Percentiles rank a stretch among this genome's conserved stretches.
phyloP scores from a whole-genome alignment of 1,140 invertebrate genomes.

The Apolygus lucorum region DNA sequence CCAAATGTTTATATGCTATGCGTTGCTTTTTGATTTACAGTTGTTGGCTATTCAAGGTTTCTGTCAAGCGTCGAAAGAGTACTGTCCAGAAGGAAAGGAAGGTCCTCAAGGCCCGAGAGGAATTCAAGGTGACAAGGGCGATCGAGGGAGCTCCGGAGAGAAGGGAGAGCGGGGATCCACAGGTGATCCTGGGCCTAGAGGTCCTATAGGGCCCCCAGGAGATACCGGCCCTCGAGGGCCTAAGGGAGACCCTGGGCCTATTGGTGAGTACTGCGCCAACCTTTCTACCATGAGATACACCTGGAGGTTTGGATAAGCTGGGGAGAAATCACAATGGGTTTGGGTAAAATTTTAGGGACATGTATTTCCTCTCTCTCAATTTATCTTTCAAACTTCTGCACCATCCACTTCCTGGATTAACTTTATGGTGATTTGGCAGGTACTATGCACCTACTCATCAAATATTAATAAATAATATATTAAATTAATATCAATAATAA shows the following conservation, averaged over 20 bases:
- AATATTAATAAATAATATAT: too few relatives aligned
- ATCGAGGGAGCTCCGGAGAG: conserved; percentile 42
- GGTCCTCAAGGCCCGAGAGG: conserved; percentile 56
- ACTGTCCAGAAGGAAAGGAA: conserved; percentile 64
- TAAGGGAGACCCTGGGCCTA: conserved; percentile 49
- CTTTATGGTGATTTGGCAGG: too few relatives aligned
- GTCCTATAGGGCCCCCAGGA: conserved; percentile 49
- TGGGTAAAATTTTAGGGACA: too few relatives aligned
- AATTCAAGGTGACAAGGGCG: conserved; percentile 46
- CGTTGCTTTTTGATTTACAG: too few relatives aligned
- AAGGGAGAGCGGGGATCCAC: conserved; percentile 43
- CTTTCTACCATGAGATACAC: not conserved
- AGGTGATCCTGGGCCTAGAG: conserved; percentile 46
- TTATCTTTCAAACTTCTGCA: too few relatives aligned
- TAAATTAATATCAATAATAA: too few relatives aligned
- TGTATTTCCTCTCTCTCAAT: not conserved
- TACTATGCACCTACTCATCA: too few relatives aligned
- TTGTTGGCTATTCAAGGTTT: conserved; percentile 63
- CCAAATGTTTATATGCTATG: too few relatives aligned
- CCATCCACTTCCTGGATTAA: too few relatives aligned
- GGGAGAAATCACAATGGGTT: too few relatives aligned
- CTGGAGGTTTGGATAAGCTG: not conserved
- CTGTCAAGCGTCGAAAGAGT: conserved; percentile 63
- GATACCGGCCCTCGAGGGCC: conserved; percentile 48
- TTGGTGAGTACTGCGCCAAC: conserved; percentile 40